Evolutionary conservation across 2,113 vertebrate species (phyloP).

Genomic region (Acrocephalus arundinaceus): DNA sequence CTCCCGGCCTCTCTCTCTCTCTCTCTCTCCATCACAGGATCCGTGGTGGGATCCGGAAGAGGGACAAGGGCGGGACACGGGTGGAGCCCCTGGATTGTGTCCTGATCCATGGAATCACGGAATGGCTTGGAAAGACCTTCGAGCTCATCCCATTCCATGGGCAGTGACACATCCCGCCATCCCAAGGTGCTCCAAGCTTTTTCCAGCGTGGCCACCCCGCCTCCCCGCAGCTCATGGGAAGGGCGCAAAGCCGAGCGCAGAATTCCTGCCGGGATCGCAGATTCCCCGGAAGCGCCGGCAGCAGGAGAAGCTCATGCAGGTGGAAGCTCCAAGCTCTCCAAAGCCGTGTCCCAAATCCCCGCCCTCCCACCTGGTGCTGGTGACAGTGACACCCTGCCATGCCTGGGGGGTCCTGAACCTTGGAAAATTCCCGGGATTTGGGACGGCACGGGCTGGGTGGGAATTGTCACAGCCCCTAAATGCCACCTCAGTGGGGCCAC

Average conservation of each 20-base stretch:
- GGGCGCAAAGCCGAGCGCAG: rapidly evolving
- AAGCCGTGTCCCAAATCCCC: rapidly evolving
- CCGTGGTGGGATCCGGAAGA: not conserved
- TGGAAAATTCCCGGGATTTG: not conserved
- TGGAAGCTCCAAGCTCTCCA: not conserved
- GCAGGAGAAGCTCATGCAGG: not conserved
- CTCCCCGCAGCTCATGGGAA: rapidly evolving
- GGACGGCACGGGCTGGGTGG: not conserved
- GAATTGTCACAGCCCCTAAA: not conserved
- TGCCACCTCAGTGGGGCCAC: rapidly evolving
- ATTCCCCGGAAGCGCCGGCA: not conserved
- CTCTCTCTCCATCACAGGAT: not conserved
- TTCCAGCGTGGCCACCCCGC: rapidly evolving
- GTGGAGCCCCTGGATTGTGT: not conserved
- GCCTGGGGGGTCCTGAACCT: rapidly evolving
- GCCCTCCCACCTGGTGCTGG: rapidly evolving
- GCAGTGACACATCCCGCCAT: not conserved
- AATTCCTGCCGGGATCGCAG: rapidly evolving
- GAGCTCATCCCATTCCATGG: not conserved
- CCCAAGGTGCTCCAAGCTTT: not conserved
- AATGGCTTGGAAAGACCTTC: not conserved
- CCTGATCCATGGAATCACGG: not conserved
- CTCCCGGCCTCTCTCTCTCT: not conserved
- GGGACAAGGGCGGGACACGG: rapidly evolving
- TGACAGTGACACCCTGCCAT: not conserved